A percentile compares a stretch with the other conserved stretches of the same genome.
These are phyloP conservation scores for Pangasius krempfi DNA, from an alignment of 2,797 vertebrate species.

Conservation along the genomic window DNA sequence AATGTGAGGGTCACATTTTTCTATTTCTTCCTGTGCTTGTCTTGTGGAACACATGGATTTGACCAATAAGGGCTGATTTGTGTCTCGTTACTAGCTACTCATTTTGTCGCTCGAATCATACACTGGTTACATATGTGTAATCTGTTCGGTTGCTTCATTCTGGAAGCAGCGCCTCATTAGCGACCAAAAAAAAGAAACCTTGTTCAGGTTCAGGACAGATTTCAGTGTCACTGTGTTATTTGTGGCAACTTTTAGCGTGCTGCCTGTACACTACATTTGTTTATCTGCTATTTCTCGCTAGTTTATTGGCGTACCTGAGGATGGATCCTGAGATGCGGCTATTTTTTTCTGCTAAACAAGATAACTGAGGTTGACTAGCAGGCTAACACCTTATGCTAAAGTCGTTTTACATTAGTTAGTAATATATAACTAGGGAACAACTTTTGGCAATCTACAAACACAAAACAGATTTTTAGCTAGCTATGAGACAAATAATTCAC, in stretches of 20 bases:
- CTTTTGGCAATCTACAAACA: neutral
- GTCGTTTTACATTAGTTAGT: neutral
- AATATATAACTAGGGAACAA: neutral
- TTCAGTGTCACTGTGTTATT: too few relatives aligned
- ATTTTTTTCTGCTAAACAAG: neutral
- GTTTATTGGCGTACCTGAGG: neutral
- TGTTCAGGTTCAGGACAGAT: constrained; percentile 1
- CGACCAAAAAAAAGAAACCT: neutral
- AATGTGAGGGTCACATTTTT: constrained; percentile 1
- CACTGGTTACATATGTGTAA: neutral
- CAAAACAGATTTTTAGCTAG: neutral
- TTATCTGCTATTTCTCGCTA: neutral
- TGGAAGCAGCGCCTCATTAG: neutral
- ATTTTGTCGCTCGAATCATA: neutral
- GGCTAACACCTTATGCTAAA: neutral
- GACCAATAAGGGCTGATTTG: neutral
- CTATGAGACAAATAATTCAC: neutral
- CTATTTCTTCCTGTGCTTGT: constrained; percentile 13
- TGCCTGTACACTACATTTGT: too few relatives aligned
- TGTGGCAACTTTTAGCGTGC: neutral
- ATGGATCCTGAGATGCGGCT: neutral
- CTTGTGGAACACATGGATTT: neutral
- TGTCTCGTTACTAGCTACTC: neutral
- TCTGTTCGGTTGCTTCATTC: neutral
- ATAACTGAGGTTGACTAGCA: neutral